A percentile compares a stretch with the other conserved stretches of the same genome.
Evolutionary conservation across 2,888 invertebrate genomes (phyloP).

Genomic region (Eubasilissa splendida): DNA sequence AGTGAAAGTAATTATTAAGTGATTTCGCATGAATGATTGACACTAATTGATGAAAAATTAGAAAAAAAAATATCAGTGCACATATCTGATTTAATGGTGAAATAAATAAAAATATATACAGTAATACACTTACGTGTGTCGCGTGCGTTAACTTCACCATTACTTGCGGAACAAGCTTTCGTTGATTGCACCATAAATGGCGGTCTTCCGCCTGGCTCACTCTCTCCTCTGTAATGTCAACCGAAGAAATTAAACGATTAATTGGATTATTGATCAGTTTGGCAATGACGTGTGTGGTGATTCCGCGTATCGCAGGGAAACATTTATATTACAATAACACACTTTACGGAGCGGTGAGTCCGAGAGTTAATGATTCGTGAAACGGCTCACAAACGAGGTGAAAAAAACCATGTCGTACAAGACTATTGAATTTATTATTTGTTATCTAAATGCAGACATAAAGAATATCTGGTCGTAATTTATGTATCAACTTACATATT

Average conservation of each 20-base stretch:
- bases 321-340: too few relatives aligned
- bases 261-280: background rate
- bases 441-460: constrained; percentile 11
- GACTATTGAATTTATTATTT: background rate
- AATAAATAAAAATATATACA: constrained; percentile 13
- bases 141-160: too few relatives aligned
- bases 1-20: constrained; percentile 51
- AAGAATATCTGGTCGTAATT: constrained; percentile 3
- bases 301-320: too few relatives aligned
- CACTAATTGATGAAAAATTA: constrained; percentile 52
- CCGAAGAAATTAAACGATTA: constrained; percentile 5
- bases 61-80: constrained; percentile 21
- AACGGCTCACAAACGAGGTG: too few relatives aligned
- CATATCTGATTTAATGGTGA: constrained; percentile 28
- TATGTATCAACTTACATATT: constrained; percentile 32
- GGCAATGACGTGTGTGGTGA: too few relatives aligned
- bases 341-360: too few relatives aligned
- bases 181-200: background rate
- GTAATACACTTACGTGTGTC: background rate
- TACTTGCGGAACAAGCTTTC: constrained; percentile 15
- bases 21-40: constrained; percentile 52
- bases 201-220: constrained; percentile 4
- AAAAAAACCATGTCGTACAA: too few relatives aligned
- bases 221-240: constrained; percentile 11
- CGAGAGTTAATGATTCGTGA: too few relatives aligned